phyloP scores from a whole-genome alignment of 2,113 vertebrate genomes.

The Corythoichthys haematopterus region DNA sequence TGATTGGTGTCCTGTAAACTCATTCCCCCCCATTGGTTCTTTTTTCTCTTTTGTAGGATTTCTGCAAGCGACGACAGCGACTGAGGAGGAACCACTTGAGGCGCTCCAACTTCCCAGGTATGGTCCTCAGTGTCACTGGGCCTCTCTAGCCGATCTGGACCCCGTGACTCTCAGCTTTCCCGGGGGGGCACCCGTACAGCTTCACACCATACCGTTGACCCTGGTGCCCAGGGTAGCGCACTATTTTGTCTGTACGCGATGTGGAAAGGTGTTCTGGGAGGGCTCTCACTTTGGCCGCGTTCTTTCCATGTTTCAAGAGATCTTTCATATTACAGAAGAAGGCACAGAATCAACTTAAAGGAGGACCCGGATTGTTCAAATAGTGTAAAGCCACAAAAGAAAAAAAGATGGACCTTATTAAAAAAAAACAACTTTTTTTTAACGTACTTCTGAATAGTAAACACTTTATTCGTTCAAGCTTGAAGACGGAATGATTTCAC shows the following conservation, averaged over 20 bases:
- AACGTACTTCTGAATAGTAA: background rate
- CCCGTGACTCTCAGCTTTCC: constrained; percentile 19
- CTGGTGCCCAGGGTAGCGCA: constrained; percentile 66
- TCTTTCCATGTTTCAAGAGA: constrained; percentile 72
- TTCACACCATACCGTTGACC: constrained; percentile 61
- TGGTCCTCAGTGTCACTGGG: constrained; percentile 46
- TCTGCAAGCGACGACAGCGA: constrained; percentile 27
- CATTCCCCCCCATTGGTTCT: background rate
- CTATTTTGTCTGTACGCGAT: constrained; percentile 77
- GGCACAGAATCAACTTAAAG: constrained; percentile 1
- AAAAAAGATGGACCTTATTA: background rate
- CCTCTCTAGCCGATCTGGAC: constrained; percentile 35
- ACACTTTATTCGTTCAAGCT: background rate
- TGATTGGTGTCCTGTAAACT: background rate
- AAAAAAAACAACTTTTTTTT: background rate
- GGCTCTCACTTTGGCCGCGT: constrained; percentile 78
- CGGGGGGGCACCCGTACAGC: constrained; percentile 60
- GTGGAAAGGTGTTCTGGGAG: constrained; percentile 89
- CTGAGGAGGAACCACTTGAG: constrained; percentile 26
- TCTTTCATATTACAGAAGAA: constrained; percentile 50
- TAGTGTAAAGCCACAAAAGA: background rate
- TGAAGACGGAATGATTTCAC: background rate
- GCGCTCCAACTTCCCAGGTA: constrained; percentile 50
- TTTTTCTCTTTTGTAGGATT: constrained; percentile 29
- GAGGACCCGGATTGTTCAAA: background rate